Conservation (phyloP, 2,888 invertebrate genomes). For the Eucera pruinosa region DNA sequence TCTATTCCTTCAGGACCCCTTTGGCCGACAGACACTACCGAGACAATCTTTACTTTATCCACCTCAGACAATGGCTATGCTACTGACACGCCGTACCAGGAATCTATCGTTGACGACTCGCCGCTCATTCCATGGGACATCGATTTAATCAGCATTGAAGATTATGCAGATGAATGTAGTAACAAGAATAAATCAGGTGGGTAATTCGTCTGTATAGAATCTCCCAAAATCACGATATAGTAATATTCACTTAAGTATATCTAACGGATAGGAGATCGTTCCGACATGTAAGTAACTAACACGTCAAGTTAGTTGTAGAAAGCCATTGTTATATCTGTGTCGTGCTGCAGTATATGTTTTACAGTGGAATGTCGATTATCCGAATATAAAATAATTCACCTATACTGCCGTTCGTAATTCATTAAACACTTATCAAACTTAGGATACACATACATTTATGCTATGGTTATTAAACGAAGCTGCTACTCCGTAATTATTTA, state of each 20-base stretch:
- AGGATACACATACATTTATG: too few relatives aligned
- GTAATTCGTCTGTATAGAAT: constrained; percentile 27
- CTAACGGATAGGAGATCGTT: constrained; percentile 50
- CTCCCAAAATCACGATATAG: constrained; percentile 27
- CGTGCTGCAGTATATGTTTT: constrained; percentile 20
- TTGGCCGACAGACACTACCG: constrained; percentile 80
- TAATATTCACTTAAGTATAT: constrained; percentile 55
- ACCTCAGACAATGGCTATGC: constrained; percentile 72
- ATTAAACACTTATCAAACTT: too few relatives aligned
- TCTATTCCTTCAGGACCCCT: constrained; percentile 82
- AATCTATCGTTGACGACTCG: constrained; percentile 79
- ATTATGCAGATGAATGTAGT: constrained; percentile 77
- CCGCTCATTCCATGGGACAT: constrained; percentile 82
- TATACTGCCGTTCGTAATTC: too few relatives aligned
- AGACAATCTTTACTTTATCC: constrained; percentile 76
- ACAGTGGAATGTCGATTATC: too few relatives aligned
- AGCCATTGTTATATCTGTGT: constrained; percentile 33
- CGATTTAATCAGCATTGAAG: constrained; percentile 81
- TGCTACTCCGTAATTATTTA: too few relatives aligned
- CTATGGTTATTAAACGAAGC: too few relatives aligned
- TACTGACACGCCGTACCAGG: constrained; percentile 76
- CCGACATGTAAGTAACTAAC: constrained; percentile 51
- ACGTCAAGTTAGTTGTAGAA: constrained; percentile 46
- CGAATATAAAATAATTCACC: too few relatives aligned
- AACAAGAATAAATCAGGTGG: constrained; percentile 77